Base-by-base conservation (phyloP, 2,888 invertebrate genomes). In the Synanthedon tipuliformis region DNA sequence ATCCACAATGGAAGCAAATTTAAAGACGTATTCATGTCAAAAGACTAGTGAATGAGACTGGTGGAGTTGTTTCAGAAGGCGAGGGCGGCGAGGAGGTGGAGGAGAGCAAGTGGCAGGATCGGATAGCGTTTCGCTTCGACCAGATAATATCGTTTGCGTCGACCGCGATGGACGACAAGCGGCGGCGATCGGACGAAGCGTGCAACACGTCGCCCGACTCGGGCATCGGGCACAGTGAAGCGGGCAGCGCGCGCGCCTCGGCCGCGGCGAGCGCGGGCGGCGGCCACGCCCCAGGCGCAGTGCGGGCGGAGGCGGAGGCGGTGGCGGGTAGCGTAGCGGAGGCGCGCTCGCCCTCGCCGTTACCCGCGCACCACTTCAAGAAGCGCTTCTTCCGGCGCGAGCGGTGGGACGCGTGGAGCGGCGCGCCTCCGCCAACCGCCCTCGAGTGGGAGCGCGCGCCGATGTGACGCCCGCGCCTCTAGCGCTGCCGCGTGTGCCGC, bases 41-140 rank as follows among this genome's bases (percentile, higher is more conserved):
- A n/a, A n/a, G n/a, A n/a, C 34, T 34, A 34, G 34, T 34, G 34
- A 34, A 34, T 34, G 34, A 34, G 8, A 34, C 34, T 10, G 18
- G 3, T 49, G 8, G 49, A 49, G 5, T 62, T 57, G 60, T 78
- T 72, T 65, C 80, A 89, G 90, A 90, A 78, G 88, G 83, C 61
- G 90, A 90, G 71, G 89, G 82, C 60, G 89, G 89, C 65, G 90
- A 90, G 70, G 92, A 92, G 65, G 93, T 92, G 62, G 93, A 93
- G 75, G 93, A 94, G 78, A 92, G 93, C 65, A 94, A 95, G 78
- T 97, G 96, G 96, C 95, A 96, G 79, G 95, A 96, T 79, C 93
- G 95, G 63, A 95, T 97, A 66, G 95, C 94, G 75, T 95, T 94
- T 63, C 95, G 96, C 53, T 97, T 98, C 88, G 97, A 97, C 85